Percentiles rank a stretch among this genome's conserved stretches.
Evolutionary conservation across 2,888 invertebrate species (phyloP).

Genomic region (Mythimna impura): DNA sequence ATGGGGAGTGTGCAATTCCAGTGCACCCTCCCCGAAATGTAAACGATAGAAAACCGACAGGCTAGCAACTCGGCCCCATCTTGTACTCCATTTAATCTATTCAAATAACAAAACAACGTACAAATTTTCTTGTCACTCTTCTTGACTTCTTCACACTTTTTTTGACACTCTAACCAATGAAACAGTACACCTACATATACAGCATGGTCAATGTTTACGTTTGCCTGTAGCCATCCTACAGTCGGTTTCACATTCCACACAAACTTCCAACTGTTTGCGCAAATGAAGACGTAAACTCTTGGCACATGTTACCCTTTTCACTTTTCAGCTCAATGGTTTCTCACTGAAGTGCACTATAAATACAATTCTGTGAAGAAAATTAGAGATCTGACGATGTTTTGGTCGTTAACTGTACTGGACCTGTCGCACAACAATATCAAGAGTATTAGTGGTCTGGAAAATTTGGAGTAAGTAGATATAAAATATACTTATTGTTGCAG

Average conservation of each 20-base stretch:
- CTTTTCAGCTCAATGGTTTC: conserved; percentile 90
- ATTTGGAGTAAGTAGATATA: conserved; percentile 81
- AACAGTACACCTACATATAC: conserved; percentile 5
- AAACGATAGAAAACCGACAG: too few relatives aligned
- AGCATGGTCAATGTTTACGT: conserved; percentile 22
- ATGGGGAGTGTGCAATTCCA: too few relatives aligned
- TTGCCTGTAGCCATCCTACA: conserved; percentile 14
- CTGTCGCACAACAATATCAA: conserved; percentile 91
- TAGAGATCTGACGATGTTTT: conserved; percentile 89
- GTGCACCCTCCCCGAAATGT: too few relatives aligned
- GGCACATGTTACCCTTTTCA: conserved; percentile 42
- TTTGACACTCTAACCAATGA: conserved; percentile 9
- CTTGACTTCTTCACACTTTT: neutral
- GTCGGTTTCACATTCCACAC: conserved; percentile 28
- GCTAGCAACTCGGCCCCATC: too few relatives aligned
- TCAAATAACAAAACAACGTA: neutral
- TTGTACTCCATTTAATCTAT: neutral
- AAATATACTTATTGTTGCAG: too few relatives aligned
- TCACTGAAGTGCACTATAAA: conserved; percentile 91
- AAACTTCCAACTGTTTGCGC: conserved; percentile 31
- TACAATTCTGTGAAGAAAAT: conserved; percentile 89
- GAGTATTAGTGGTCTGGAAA: conserved; percentile 88
- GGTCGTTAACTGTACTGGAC: conserved; percentile 91
- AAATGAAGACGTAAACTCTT: conserved; percentile 34
- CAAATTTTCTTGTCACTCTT: neutral